Conservation (phyloP, 2,113 vertebrate genomes). For the Platysternon megacephalum region DNA sequence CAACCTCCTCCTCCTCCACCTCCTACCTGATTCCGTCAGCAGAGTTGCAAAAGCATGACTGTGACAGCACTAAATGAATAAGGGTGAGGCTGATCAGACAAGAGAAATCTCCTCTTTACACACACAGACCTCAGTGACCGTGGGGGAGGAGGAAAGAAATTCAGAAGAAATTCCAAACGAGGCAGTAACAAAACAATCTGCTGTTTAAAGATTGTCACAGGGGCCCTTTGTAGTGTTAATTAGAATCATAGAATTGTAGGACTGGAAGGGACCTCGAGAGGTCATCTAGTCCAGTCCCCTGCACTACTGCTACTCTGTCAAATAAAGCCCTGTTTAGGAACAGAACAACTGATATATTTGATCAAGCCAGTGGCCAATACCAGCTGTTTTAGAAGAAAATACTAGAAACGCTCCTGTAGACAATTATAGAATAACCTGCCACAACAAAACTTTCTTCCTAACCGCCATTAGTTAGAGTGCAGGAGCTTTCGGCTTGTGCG, state of each 20-base stretch:
- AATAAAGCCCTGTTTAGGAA: background rate
- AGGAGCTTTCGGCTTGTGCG: background rate
- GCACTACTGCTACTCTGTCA: background rate
- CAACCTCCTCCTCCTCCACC: constrained; percentile 32
- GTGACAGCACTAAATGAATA: constrained; percentile 29
- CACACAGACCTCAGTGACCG: background rate
- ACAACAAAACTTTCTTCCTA: background rate
- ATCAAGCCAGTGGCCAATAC: background rate
- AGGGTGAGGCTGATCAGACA: constrained; percentile 13
- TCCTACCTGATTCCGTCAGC: constrained; percentile 60
- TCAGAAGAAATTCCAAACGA: background rate
- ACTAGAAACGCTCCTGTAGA: background rate
- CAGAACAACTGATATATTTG: background rate
- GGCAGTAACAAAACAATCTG: background rate
- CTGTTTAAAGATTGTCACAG: background rate
- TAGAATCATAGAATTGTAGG: too few species aligned
- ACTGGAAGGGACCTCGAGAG: too few species aligned
- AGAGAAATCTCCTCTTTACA: constrained; percentile 14
- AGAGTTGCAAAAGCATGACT: constrained; percentile 48
- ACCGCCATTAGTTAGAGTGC: background rate
- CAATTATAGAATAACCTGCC: background rate
- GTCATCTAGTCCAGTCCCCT: too few species aligned
- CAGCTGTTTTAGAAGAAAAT: background rate
- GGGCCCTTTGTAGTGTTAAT: background rate
- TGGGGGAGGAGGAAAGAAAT: background rate